Evolutionary conservation across 2,113 vertebrate genomes (phyloP), one percentile per base, ranked within the genome.

Genomic region (Dicaeum eximium): DNA sequence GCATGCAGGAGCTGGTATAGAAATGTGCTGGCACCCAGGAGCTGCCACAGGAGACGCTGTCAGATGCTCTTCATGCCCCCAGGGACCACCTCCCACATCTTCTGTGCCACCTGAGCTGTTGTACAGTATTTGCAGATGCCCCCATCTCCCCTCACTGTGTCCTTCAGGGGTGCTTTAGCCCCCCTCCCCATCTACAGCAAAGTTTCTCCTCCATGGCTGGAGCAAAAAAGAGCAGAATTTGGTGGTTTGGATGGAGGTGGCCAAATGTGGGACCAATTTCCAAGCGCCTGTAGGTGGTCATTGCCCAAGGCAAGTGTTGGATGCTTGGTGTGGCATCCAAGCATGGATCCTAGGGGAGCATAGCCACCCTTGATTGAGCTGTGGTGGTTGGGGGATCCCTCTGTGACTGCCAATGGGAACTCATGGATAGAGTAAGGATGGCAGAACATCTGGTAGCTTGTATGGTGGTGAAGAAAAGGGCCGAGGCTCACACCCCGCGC

Each of bases 161-260:
- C 66, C 15, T 44, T 74, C 31, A n/a, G 27, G 30, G 15, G 7
- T 67, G 6, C 35, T 15, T 74, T 40, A 56, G 14, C 16, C 24
- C 38, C 9, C 1, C 30, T 81, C 13, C 38, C 44, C 7, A 23
- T 38, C 51, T 48, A 18, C 28, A 44, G 23, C 35, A 19, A 66
- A 53, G 31, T 9, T 48, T 11, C 7, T 60, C 9, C 19, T 44
- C 30, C 2, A 0, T 11, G 7, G 2, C 24, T 31, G 35, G n/a
- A 40, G 35, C n/a, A 40, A 47, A 45, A 85, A 57, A 45, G 45
- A 58, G 53, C 53, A 51, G 40, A 77, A 83, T 10, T 15, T 6
- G 6, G 30, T 88, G 40, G 9, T 69, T 85, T 22, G 6, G 5
- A 21, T 56, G 2, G 4, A 81, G 44, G 13, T 47, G 50, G 2